A percentile compares a stretch with the other conserved stretches of the same genome.
Conservation (phyloP, 2,797 vertebrate genomes). For the Cephalopachus bancanus region DNA sequence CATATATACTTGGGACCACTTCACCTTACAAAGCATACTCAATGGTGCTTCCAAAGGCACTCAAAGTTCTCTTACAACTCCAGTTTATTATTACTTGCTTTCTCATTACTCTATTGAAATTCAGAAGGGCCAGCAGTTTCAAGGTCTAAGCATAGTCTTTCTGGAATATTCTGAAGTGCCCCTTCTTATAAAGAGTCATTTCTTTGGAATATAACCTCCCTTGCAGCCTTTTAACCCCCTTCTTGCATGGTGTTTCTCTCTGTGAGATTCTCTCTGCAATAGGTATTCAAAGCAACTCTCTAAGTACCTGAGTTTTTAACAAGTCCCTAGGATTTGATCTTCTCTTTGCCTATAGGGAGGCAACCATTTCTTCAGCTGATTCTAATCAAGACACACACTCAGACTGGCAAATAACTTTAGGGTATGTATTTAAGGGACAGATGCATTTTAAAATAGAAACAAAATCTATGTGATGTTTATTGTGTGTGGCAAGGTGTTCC, state of each 20-base stretch:
- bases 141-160: constrained; percentile 46
- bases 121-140: constrained; percentile 15
- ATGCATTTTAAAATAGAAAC: constrained; percentile 57
- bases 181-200: constrained; percentile 29
- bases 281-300: neutral
- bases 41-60: neutral
- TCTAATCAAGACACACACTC: constrained; percentile 16
- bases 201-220: constrained; percentile 9
- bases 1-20: neutral
- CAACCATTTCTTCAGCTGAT: constrained; percentile 1
- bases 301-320: neutral
- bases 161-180: constrained; percentile 33
- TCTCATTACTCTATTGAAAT: constrained; percentile 30
- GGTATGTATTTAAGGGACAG: constrained; percentile 38
- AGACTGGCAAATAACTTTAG: constrained; percentile 45
- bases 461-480: constrained; percentile 53
- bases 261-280: neutral
- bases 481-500: neutral
- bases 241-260: neutral
- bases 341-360: neutral
- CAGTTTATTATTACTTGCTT: constrained; percentile 27
- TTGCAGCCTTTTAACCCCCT: neutral
- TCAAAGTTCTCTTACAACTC: neutral
- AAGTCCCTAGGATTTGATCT: constrained; percentile 6
- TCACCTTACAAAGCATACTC: neutral